Evolutionary conservation across 1,140 invertebrate genomes (phyloP).

Genomic region (Scaptodrosophila lebanonensis): DNA sequence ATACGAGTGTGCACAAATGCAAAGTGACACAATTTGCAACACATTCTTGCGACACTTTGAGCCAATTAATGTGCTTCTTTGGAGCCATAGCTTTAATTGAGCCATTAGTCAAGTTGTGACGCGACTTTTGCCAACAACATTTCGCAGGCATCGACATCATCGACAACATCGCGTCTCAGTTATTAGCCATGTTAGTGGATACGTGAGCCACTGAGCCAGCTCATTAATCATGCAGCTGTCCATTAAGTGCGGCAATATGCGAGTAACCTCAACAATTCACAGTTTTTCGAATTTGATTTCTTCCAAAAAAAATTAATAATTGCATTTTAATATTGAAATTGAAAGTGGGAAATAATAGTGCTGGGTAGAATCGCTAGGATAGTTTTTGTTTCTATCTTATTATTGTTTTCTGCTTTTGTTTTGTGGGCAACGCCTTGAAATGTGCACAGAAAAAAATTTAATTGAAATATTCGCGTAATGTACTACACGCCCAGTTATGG

Average conservation of each 20-base stretch:
- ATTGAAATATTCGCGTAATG: conserved; percentile 25
- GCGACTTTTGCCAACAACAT: no score
- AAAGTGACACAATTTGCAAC: conserved; percentile 44
- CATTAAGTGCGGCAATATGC: conserved; percentile 24
- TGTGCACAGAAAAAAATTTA: conserved; percentile 38
- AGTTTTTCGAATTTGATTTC: conserved; percentile 31
- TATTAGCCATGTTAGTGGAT: conserved; percentile 29
- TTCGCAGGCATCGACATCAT: no score
- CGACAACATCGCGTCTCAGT: conserved; percentile 36
- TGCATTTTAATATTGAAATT: conserved; percentile 56
- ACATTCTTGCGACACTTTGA: conserved; percentile 32
- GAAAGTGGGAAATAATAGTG: conserved; percentile 50
- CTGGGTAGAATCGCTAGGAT: conserved; percentile 42
- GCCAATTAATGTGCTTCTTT: conserved; percentile 38
- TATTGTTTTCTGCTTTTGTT: neutral
- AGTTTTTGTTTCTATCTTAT: conserved; percentile 25
- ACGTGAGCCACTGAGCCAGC: conserved; percentile 6
- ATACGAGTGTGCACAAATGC: no score
- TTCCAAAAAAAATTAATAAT: conserved; percentile 44
- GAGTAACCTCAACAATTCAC: no score
- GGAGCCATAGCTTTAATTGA: conserved; percentile 25
- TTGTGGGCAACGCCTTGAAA: conserved; percentile 42
- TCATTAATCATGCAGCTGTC: conserved; percentile 59
- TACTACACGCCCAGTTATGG: conserved; percentile 16
- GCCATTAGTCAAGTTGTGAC: conserved; percentile 21